Percentiles rank a stretch among this genome's conserved stretches.
phyloP scores from a whole-genome alignment of 2,113 vertebrate genomes.

The Albula goreensis region DNA sequence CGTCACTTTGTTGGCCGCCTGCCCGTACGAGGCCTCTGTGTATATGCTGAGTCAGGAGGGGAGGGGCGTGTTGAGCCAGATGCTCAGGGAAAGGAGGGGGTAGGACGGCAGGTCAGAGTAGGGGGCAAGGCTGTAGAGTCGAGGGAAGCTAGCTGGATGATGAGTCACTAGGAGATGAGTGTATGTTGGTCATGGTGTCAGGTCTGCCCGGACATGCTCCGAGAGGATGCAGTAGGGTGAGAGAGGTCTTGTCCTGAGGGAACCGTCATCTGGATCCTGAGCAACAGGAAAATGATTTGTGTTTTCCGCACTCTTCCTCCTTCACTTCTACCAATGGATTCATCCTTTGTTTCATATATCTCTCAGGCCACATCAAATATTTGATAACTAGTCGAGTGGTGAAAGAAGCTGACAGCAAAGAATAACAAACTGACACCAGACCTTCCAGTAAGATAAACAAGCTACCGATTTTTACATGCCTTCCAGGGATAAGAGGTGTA shows the following conservation, averaged over 20 bases:
- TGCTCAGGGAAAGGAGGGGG: not conserved
- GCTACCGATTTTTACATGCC: constrained; percentile 5
- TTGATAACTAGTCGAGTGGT: not conserved
- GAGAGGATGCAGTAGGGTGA: not conserved
- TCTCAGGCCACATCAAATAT: not conserved
- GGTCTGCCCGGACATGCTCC: not conserved
- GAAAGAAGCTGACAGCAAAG: not conserved
- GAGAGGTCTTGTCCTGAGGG: not conserved
- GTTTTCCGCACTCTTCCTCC: not conserved
- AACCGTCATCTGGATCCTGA: not conserved
- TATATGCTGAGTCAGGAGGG: not conserved
- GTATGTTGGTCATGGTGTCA: not conserved
- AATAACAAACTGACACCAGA: not conserved
- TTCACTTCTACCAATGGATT: not conserved
- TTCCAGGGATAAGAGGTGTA: not conserved
- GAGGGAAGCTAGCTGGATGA: not conserved
- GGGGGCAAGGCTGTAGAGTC: not conserved
- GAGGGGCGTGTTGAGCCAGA: not conserved
- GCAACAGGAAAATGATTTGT: not conserved
- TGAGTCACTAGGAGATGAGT: not conserved
- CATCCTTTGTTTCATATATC: not conserved
- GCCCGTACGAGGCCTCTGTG: not conserved
- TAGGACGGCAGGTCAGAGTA: not conserved
- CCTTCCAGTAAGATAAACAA: not conserved
- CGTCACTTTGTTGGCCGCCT: not conserved